Base-by-base conservation (phyloP, 1,140 invertebrate genomes). In the Atopsyche davidsoni region DNA sequence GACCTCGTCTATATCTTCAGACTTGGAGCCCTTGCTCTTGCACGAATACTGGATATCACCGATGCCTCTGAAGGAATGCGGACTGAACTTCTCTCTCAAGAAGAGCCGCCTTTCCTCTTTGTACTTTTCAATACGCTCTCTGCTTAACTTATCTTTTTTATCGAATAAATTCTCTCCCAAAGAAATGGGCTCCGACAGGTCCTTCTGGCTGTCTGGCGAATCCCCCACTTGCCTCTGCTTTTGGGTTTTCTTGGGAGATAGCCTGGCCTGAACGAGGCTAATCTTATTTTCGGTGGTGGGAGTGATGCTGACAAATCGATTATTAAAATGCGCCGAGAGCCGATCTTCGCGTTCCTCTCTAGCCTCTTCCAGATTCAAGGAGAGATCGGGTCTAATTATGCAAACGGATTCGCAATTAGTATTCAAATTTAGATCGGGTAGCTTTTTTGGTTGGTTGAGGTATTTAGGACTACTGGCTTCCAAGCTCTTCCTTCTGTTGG, bases 91-190 rank as follows among this genome's bases (percentile, higher is more conserved):
- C 61, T 93, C 88, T 21, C 89, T 77, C 16, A 94, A 64, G 60
- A 89, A 88, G 43, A 82, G 84, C 44, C 91, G 75, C n/a, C 91
- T 72, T 63, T 93, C 90, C 64, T 92, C 89, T 71, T 95, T 95
- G 62, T 93, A 93, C 62, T 87, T 86, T 65, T 92, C 89, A 54
- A 93, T 93, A 32, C 89, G 68, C 62, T 89, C 86, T 19, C 86
- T 67, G 51, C 86, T 81, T 3, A 81, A 57, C 59, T 80, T 76
- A 28, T 76, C 77, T 25, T 14, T 47, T 23, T 48, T 53, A 32
- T 53, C 44, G 28, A 45, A 32, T n/a, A 28, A 38, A 3, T 19
- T 16, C 9, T 48, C 34, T 6, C 18, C 18, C 1, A 23, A 36
- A 34, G 34, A 36, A n/a, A 35, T 34, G n/a, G 38, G 45, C 6